Base-by-base conservation (phyloP, 2,888 invertebrate species). In the Agrypnus murinus region DNA sequence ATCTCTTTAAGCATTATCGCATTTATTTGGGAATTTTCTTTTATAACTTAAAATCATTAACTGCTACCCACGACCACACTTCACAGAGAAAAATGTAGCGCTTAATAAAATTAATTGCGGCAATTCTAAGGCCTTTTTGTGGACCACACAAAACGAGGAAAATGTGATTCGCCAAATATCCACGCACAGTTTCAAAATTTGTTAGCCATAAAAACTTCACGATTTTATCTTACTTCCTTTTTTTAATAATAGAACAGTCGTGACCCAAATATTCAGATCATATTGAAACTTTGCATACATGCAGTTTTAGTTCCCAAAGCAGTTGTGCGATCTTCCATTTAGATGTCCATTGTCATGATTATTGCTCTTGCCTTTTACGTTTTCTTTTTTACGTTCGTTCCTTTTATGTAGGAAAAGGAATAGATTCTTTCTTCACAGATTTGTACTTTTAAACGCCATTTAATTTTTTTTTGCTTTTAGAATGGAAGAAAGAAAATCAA, bases 341-440 rank as follows among this genome's bases (percentile, higher is more conserved):
- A 55, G 53, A 65, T 38, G 38, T 32, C 32, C 43, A 65, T 65
- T 65, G 64, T 65, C 53, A 55, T 65, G 55, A 43, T 65, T 65
- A 65, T 63, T 65, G 64, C 9, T 48, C 31, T 17, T 65, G 55
- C 40, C 40, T 45, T 25, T 50, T 50, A 19, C n/a, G 25, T 50
- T 12, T 31, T 12, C 31, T 50, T 31, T 31, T 25, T 25, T 25
- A 25, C 5, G 25, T 25, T 25, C n/a, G 17, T 31, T n/a, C 43
- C 59, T 43, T 17, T 43, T 59, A 15, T 31, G n/a, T n/a, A n/a
- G n/a, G n/a, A n/a, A n/a, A 25, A 25, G 25, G 5, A 25, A 25
- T 25, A 3, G 5, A 25, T 25, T 25, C 2, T 25, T 25, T 25
- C 25, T 25, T 25, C 5, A 25, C 25, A 25, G 25, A 25, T 25